Conservation (phyloP, 2,888 invertebrate species). For the Desoria tigrina region DNA sequence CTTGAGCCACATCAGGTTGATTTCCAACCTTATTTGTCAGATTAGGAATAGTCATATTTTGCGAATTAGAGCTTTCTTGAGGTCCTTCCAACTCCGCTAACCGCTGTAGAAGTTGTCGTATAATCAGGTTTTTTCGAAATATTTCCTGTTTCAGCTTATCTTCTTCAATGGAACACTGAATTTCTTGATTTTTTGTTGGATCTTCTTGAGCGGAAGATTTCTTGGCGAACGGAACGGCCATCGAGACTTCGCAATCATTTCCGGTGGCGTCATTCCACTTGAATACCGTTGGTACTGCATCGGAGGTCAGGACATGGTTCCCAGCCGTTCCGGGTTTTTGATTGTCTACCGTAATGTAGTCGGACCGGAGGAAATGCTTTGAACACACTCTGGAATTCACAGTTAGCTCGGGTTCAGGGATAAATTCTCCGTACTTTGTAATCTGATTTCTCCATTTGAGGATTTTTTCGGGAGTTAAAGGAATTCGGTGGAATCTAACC, state of each 20-base stretch:
- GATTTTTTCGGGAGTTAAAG: conserved; percentile 38
- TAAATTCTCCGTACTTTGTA: conserved; percentile 37
- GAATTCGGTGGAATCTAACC: conserved; percentile 48
- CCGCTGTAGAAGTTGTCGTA: conserved; percentile 39
- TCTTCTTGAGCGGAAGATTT: conserved; percentile 2
- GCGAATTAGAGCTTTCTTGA: too few relatives aligned
- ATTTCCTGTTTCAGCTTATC: conserved; percentile 38
- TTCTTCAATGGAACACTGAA: conserved; percentile 37
- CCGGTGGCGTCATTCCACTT: conserved; percentile 34
- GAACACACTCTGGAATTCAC: conserved; percentile 46
- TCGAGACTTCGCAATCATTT: conserved; percentile 33
- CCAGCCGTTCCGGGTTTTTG: conserved; percentile 34
- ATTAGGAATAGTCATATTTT: too few relatives aligned
- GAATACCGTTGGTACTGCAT: conserved; percentile 36
- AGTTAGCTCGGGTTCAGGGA: conserved; percentile 39
- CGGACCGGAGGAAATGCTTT: conserved; percentile 44
- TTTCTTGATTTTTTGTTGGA: conserved; percentile 27
- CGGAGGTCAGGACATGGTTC: conserved; percentile 31
- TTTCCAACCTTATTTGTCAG: too few relatives aligned
- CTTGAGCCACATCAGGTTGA: too few relatives aligned
- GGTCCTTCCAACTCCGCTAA: conserved; percentile 41
- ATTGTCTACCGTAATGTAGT: conserved; percentile 34
- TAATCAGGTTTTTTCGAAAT: conserved; percentile 43
- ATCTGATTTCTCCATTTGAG: conserved; percentile 37
- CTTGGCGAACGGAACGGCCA: conserved; percentile 33